Evolutionary conservation across 1,140 invertebrate species (phyloP), one percentile per base, ranked within the genome.

Genomic region (Conopomorpha cramerella): DNA sequence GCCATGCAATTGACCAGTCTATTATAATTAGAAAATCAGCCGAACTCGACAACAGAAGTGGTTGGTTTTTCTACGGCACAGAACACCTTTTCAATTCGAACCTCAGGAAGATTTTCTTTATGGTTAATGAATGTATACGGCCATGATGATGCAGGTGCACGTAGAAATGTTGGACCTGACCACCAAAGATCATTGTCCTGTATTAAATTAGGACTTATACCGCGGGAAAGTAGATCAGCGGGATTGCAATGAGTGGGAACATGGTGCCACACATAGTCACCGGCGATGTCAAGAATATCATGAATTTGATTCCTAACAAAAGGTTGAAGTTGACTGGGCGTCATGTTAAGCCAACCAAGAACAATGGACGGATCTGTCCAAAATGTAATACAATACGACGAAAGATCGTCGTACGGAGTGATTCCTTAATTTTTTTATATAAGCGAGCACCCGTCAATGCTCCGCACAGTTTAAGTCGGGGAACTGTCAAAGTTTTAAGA

Each of bases 161-260:
- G 29, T 30, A 30, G n/a, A 16, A 15, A 30, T 2, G n/a, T 3
- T 3, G 29, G 29, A 30, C 29, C 29, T 16, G 29, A 30, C 29
- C 29, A 30, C 29, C 29, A 30, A 3, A 30, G n/a, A 8, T 10
- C 17, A 2, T 8, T 8, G 3, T 2, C n/a, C 6, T 30, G 4
- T 13, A 30, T 16, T 7, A 7, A 8, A 1, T 16, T 30, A 1
- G 29, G 2, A 15, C 17, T 10, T 8, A 15, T 16, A 1, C 29
- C 29, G 10, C 29, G 29, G n/a, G n/a, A n/a, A n/a, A n/a, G n/a
- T n/a, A n/a, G n/a, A n/a, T n/a, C n/a, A n/a, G n/a, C n/a, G n/a
- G 29, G 29, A 16, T 30, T 30, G 3, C 14, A 13, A 8, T 30
- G 8, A 2, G 29, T 30, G 3, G 29, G 29, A 13, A 30, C 29